Conservation (phyloP, 2,888 invertebrate species). For the Prionchulus punctatus region DNA sequence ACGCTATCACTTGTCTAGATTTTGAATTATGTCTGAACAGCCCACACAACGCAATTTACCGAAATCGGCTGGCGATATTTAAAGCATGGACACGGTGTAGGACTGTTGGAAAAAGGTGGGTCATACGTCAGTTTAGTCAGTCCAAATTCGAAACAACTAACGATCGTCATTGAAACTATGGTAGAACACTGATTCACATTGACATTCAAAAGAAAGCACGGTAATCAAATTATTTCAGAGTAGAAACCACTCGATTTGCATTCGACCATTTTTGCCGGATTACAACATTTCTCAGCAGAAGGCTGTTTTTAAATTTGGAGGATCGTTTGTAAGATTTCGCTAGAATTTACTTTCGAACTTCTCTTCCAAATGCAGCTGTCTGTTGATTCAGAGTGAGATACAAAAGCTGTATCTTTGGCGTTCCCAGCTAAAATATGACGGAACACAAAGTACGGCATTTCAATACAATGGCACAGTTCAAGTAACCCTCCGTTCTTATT, state of each 20-base stretch:
- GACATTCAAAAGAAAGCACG: too few relatives aligned
- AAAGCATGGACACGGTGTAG: slow-evolving; percentile 29
- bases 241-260: neutral
- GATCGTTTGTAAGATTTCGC: neutral
- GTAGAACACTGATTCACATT: too few relatives aligned
- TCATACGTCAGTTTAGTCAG: slow-evolving; percentile 32
- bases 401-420: neutral
- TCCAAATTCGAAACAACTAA: slow-evolving; percentile 29
- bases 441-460: neutral
- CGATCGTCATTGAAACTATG: slow-evolving; percentile 36
- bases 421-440: neutral
- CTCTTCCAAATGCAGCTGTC: too few relatives aligned
- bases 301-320: neutral
- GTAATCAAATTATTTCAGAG: too few relatives aligned
- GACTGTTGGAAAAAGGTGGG: slow-evolving; percentile 29
- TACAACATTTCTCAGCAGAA: neutral
- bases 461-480: neutral
- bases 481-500: neutral
- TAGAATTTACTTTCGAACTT: too few relatives aligned
- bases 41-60: slow-evolving; percentile 35
- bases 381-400: neutral
- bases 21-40: slow-evolving; percentile 16
- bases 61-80: slow-evolving; percentile 32
- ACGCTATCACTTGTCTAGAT: too few relatives aligned
- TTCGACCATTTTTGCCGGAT: neutral